Evolutionary conservation across 2,113 vertebrate species (phyloP), one percentile per base, ranked within the genome.

Genomic region (Hippoglossus stenolepis): DNA sequence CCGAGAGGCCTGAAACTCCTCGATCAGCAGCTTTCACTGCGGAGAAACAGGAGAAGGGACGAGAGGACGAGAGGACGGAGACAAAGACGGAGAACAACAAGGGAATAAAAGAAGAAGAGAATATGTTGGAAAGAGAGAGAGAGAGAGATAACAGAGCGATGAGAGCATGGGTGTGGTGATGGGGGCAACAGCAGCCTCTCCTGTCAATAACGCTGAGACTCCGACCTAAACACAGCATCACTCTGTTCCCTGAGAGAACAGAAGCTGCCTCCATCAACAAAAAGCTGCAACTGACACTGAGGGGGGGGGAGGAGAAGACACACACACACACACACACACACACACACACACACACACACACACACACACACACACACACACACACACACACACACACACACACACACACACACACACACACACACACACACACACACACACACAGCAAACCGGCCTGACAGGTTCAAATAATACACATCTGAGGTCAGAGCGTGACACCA

Each of bases 21-120:
- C 51, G 9, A 75, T 93, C 93, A 93, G 91, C 91, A 92, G 75
- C 68, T 87, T 77, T 70, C 28, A 62, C 85, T 87, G 87, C 81
- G 26, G 80, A 77, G 72, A 73, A 85, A 82, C 45, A 31, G 23
- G 73, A 84, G 70, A 80, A 51, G 0, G 63, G 75, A 62, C 18
- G 4, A 21, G 61, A 64, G 62, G 28, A 31, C 28, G 28, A 7
- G 28, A 31, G 28, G 49, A 77, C 20, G 1, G 35, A 67, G 53
- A 83, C 12, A 69, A 31, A 77, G 49, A 74, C 24, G 70, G 31
- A 35, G 28, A n/a, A 20, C 28, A 12, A 61, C 26, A 26, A 3
- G 5, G 13, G 18, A 20, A 38, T 3, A 62, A 11, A 5, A n/a
- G 35, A 40, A 12, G 18, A 14, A 38, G 31, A 40, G 20, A 35